Evolutionary conservation across 2,888 invertebrate genomes (phyloP).

Genomic region (Morpho helenor): DNA sequence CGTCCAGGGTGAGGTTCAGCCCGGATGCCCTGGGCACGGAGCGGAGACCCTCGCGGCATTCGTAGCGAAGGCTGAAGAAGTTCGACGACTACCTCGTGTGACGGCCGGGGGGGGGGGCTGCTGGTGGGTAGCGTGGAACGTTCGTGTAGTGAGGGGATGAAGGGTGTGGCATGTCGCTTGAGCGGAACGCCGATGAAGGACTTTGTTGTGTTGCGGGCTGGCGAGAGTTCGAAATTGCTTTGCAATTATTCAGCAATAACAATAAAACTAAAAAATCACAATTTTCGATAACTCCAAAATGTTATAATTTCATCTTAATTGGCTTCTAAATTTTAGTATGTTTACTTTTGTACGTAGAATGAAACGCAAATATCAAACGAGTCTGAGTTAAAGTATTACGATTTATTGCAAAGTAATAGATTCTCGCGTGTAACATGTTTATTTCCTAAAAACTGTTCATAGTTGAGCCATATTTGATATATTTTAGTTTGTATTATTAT

Average conservation of each 20-base stretch:
- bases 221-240: neutral
- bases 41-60: constrained; percentile 64
- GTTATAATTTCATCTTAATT: too few species aligned
- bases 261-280: neutral
- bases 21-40: constrained; percentile 82
- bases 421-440: neutral
- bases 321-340: too few species aligned
- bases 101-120: constrained; percentile 26
- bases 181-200: too few species aligned
- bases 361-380: too few species aligned
- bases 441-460: constrained; percentile 2
- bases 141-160: neutral
- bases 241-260: neutral
- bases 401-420: neutral
- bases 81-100: constrained; percentile 74
- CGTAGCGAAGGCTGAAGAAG: constrained; percentile 73
- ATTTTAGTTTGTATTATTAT: neutral
- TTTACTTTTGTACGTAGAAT: too few species aligned
- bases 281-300: too few species aligned
- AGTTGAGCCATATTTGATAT: constrained; percentile 2
- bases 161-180: too few species aligned
- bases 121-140: constrained; percentile 10
- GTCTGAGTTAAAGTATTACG: neutral
- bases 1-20: constrained; percentile 87
- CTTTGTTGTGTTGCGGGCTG: neutral